Conservation (phyloP, 2,113 vertebrate species). For the Datnioides undecimradiatus region DNA sequence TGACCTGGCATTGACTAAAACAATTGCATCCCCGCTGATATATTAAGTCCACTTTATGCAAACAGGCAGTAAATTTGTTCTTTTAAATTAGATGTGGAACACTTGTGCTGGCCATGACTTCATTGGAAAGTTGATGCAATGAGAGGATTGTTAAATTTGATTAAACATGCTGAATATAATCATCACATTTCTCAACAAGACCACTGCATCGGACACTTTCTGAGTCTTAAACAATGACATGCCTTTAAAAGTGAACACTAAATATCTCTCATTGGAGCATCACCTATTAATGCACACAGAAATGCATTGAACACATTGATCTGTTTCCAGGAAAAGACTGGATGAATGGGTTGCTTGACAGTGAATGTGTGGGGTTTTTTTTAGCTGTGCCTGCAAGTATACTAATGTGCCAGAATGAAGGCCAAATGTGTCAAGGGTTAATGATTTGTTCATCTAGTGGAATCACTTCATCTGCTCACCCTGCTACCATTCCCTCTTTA, state of each 20-base stretch:
- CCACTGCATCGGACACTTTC: background rate
- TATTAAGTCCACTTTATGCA: conserved; percentile 7
- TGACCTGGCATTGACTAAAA: conserved; percentile 3
- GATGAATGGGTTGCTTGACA: background rate
- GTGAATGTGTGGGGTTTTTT: background rate
- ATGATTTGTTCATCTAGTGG: too few species aligned
- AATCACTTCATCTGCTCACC: too few species aligned
- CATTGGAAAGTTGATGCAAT: background rate
- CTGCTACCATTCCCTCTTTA: too few species aligned
- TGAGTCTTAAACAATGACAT: too few species aligned
- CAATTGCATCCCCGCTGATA: conserved; percentile 4
- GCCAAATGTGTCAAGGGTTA: background rate
- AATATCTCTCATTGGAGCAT: background rate
- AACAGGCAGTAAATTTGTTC: conserved; percentile 20
- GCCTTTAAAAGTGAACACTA: background rate
- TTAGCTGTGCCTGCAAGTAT: background rate
- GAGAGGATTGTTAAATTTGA: conserved; percentile 6
- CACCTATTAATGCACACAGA: background rate
- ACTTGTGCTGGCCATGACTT: conserved; percentile 13
- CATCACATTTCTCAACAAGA: background rate
- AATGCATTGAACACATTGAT: background rate
- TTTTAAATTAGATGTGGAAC: conserved; percentile 5
- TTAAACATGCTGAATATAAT: background rate
- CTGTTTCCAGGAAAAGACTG: background rate
- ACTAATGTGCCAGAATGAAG: background rate